A percentile compares a stretch with the other conserved stretches of the same genome.
These are phyloP conservation scores for Crepidodera aurea DNA, from an alignment of 2,888 invertebrate genomes.

Conservation along the genomic window DNA sequence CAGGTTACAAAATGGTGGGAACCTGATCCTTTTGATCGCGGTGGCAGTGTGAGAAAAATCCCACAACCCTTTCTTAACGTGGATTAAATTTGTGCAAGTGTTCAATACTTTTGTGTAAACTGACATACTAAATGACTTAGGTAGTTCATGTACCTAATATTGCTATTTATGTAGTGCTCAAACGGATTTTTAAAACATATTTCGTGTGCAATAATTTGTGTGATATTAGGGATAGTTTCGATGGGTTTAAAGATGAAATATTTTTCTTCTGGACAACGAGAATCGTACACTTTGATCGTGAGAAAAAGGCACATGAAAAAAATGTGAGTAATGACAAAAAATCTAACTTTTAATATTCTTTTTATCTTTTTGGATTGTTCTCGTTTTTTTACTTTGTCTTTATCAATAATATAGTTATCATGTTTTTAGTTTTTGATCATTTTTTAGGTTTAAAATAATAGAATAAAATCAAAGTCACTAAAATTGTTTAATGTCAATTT, in stretches of 20 bases:
- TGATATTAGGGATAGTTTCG: conserved; percentile 40
- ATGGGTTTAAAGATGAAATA: conserved; percentile 65
- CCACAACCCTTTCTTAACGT: neutral
- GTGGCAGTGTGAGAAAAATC: conserved; percentile 10
- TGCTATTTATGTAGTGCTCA: conserved; percentile 27
- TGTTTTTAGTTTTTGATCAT: too few relatives aligned
- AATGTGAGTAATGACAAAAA: conserved; percentile 68
- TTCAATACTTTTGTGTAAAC: conserved; percentile 1
- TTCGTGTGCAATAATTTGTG: conserved; percentile 36
- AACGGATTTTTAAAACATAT: neutral
- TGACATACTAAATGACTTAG: neutral
- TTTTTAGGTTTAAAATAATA: too few relatives aligned
- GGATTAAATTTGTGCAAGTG: conserved; percentile 21
- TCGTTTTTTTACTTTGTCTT: too few relatives aligned
- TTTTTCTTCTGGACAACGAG: conserved; percentile 67
- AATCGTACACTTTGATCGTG: conserved; percentile 69
- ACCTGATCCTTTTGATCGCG: neutral
- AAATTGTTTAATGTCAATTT: too few relatives aligned
- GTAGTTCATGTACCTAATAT: neutral
- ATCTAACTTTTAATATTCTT: neutral
- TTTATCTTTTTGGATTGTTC: neutral
- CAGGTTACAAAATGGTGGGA: conserved; percentile 12
- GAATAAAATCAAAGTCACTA: too few relatives aligned
- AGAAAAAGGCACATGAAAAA: conserved; percentile 73
- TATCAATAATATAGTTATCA: too few relatives aligned